Percentiles rank a stretch among this genome's conserved stretches.
Conservation (phyloP, 2,797 vertebrate species). For the Manis crassicaudata region DNA sequence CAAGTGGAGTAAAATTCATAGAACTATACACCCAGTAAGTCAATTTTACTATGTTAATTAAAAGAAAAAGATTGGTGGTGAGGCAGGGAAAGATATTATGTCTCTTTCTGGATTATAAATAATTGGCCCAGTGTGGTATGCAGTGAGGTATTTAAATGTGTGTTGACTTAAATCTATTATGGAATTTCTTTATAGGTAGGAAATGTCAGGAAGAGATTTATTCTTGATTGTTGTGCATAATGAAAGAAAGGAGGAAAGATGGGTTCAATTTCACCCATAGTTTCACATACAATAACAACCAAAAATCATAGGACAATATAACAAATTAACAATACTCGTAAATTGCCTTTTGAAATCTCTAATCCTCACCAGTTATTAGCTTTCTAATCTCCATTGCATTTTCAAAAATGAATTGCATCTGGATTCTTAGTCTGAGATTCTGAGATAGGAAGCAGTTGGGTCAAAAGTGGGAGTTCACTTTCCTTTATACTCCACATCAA, state of each 20-base stretch:
- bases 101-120: conserved; percentile 13
- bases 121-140: background rate
- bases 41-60: background rate
- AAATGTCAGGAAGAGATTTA: conserved; percentile 41
- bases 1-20: background rate
- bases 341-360: conserved; percentile 42
- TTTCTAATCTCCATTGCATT: conserved; percentile 58
- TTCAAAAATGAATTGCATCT: conserved; percentile 55
- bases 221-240: background rate
- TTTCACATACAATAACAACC: background rate
- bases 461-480: conserved; percentile 71
- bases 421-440: conserved; percentile 66
- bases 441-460: conserved; percentile 76
- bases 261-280: background rate
- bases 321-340: conserved; percentile 30
- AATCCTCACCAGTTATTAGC: conserved; percentile 39
- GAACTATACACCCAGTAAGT: background rate
- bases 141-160: conserved; percentile 13
- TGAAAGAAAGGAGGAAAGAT: background rate
- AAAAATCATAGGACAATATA: background rate
- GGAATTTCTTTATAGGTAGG: background rate
- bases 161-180: background rate
- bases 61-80: background rate
- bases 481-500: conserved; percentile 73
- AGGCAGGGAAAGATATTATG: background rate